Percentiles rank a stretch among this genome's conserved stretches.
Conservation (phyloP, 2,888 invertebrate species). For the Chrysina gloriosa region DNA sequence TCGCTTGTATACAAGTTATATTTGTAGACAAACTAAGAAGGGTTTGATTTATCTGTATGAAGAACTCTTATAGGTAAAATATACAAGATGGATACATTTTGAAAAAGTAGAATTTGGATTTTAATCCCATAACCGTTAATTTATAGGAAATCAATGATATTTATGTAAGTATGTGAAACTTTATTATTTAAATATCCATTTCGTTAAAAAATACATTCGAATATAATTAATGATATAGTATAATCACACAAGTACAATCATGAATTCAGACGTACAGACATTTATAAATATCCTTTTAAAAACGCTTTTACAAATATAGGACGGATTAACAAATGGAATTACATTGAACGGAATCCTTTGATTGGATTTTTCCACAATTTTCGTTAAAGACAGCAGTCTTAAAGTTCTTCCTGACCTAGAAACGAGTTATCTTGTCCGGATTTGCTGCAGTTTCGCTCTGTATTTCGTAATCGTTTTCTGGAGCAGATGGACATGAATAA, state of each 20-base stretch:
- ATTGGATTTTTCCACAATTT: background rate
- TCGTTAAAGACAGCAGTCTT: background rate
- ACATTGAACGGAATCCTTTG: conserved; percentile 5
- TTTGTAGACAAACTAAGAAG: background rate
- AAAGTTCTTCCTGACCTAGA: conserved; percentile 50
- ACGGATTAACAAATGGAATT: conserved; percentile 24
- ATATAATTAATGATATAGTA: background rate
- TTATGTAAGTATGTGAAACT: too few relatives aligned
- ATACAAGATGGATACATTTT: too few relatives aligned
- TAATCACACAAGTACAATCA: background rate
- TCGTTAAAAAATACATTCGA: too few relatives aligned
- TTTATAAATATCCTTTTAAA: conserved; percentile 17
- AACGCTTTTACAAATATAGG: conserved; percentile 14
- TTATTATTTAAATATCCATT: too few relatives aligned
- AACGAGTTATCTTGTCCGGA: conserved; percentile 62
- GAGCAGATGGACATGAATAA: conserved; percentile 41
- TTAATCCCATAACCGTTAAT: too few relatives aligned
- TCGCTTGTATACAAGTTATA: conserved; percentile 5
- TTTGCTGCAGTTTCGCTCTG: conserved; percentile 38
- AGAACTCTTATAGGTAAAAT: too few relatives aligned
- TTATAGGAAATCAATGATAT: too few relatives aligned
- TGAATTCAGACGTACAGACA: background rate
- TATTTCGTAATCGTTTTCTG: conserved; percentile 41
- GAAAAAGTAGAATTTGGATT: too few relatives aligned
- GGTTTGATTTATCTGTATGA: background rate